Base-by-base conservation (phyloP, 2,888 invertebrate genomes). In the Cheilosia scutellata region DNA sequence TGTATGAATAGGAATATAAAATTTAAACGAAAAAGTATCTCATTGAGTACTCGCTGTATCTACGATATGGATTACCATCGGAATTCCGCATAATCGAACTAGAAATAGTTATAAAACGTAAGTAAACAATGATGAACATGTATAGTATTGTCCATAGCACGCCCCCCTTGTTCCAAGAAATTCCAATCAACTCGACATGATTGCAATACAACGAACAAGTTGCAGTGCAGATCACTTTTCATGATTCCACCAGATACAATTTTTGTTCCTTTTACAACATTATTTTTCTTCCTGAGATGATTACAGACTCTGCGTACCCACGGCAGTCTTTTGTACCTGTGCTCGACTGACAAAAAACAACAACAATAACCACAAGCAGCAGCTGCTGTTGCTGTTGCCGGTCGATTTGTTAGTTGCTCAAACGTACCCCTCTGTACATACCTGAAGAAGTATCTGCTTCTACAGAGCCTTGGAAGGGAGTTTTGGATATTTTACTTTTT, bases 51-150 rank as follows among this genome's bases (percentile, higher is more conserved):
- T 65, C 16, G n/a, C 20, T 55, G 44, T 63, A 63, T 70, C 57
- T 63, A 37, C 57, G 37, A 40, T 42, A 82, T 77, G 82, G 82
- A 82, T 72, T 77, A 82, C 63, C 47, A 66, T 71, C 47, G 82
- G 66, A 82, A 57, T 82, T 53, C 37, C 20, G 62, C 63, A 44
- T 53, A 53, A 62, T 60, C 40, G 7, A 4, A 53, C 4, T 13
- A 57, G 57, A 51, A 42, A 53, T 53, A 53, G 20, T 42, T 60
- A 6, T 49, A 37, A 20, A 74, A 68, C 55, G 82, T 82, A 82
- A 82, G 82, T 82, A 66, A 60, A 76, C 65, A 31, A 27, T 47
- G 9, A 6, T 49, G 44, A 47, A 51, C 49, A 42, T 42, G 33
- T 71, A 53, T 68, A 66, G 58, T 70, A 47, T 71, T 20, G 33